Conservation (phyloP, 2,888 invertebrate genomes). For the Belgica antarctica region DNA sequence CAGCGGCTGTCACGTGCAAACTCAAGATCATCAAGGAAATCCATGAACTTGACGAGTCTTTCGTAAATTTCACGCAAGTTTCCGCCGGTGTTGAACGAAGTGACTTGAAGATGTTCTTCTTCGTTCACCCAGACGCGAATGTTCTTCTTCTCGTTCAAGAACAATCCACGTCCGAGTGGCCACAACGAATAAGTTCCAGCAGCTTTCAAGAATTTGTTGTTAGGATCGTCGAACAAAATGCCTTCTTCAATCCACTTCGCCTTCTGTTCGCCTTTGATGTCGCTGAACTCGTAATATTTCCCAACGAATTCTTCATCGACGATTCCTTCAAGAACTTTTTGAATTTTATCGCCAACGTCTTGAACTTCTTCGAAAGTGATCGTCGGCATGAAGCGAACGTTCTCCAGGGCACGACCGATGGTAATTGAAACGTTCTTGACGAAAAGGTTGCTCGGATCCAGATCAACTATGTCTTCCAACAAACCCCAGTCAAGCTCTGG, state of each 20-base stretch:
- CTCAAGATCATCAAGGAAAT: conserved; percentile 56
- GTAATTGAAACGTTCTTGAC: conserved; percentile 66
- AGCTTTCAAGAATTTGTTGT: conserved; percentile 59
- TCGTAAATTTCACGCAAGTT: conserved; percentile 60
- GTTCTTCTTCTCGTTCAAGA: conserved; percentile 62
- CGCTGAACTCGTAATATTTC: conserved; percentile 60
- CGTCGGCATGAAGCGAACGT: conserved; percentile 66
- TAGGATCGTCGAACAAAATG: conserved; percentile 63
- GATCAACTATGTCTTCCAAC: conserved; percentile 56
- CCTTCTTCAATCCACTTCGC: conserved; percentile 63
- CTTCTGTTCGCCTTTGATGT: conserved; percentile 61
- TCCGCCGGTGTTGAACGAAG: conserved; percentile 66
- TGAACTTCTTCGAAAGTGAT: conserved; percentile 62
- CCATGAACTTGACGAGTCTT: conserved; percentile 57
- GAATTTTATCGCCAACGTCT: conserved; percentile 61
- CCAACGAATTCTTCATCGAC: conserved; percentile 60
- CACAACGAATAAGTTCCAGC: conserved; percentile 66
- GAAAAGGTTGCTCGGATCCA: conserved; percentile 62
- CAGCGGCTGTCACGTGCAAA: conserved; percentile 63
- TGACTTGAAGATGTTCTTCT: conserved; percentile 69
- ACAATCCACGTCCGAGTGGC: conserved; percentile 61
- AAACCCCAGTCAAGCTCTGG: conserved; percentile 60
- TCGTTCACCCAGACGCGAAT: conserved; percentile 69
- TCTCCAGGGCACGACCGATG: conserved; percentile 61
- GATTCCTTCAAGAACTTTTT: conserved; percentile 53